phyloP scores from a whole-genome alignment of 2,888 invertebrate genomes.

The Dicranocentrus wangi region DNA sequence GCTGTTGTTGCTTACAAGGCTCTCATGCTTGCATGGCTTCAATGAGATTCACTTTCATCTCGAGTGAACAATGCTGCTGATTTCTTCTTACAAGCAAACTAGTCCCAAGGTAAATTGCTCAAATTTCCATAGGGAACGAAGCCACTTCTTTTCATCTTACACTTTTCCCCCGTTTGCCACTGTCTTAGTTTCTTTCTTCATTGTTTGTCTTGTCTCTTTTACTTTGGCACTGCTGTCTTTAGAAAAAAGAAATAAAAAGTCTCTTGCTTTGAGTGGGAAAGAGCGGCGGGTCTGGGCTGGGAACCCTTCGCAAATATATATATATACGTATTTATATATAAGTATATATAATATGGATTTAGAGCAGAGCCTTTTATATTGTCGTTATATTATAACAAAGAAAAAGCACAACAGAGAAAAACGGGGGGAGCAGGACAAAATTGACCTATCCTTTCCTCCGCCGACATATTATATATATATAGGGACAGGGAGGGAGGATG shows the following conservation, averaged over 20 bases:
- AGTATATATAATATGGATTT: too few species aligned
- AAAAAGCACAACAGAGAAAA: too few species aligned
- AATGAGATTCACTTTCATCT: constrained; percentile 52
- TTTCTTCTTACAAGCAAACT: constrained; percentile 56
- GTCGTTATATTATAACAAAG: too few species aligned
- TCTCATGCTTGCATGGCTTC: constrained; percentile 18
- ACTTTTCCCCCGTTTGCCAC: constrained; percentile 20
- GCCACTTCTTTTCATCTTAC: constrained; percentile 52
- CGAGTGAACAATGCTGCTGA: constrained; percentile 51
- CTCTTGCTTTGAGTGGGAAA: background rate
- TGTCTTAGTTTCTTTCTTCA: constrained; percentile 16
- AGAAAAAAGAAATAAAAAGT: constrained; percentile 15
- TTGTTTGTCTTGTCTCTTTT: constrained; percentile 51
- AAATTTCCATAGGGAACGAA: constrained; percentile 63
- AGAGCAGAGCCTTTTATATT: too few species aligned
- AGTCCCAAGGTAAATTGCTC: constrained; percentile 61
- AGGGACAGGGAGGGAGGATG: too few species aligned
- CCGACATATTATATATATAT: too few species aligned
- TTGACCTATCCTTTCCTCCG: too few species aligned
- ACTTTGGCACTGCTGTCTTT: constrained; percentile 24
- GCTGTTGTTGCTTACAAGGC: background rate
- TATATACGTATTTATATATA: too few species aligned
- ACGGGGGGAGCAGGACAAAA: too few species aligned
- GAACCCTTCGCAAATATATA: too few species aligned
- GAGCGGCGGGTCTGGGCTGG: too few species aligned